Percentiles rank a stretch among this genome's conserved stretches.
Conservation (phyloP, 1,140 invertebrate genomes). For the Drosophila equinoxialis region DNA sequence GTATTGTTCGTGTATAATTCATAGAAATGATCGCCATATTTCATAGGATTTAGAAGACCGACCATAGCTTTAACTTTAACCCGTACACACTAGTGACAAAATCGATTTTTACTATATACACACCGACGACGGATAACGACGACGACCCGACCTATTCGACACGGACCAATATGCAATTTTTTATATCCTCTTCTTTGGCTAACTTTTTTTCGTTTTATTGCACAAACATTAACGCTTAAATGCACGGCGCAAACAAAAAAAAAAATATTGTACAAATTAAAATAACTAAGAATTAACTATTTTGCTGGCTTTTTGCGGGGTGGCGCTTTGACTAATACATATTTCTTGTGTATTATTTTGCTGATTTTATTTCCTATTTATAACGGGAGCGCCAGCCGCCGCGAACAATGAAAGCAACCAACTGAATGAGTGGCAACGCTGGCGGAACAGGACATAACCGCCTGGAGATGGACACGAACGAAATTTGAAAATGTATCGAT, state of each 20-base stretch:
- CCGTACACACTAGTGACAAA: conserved; percentile 27
- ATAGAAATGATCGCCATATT: conserved; percentile 83
- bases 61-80: conserved; percentile 59
- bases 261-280: conserved; percentile 33
- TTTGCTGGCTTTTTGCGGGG: conserved; percentile 28
- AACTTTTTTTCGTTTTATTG: conserved; percentile 50
- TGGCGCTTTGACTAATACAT: conserved; percentile 22
- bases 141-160: conserved; percentile 3
- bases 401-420: conserved; percentile 7
- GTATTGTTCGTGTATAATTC: conserved; percentile 80
- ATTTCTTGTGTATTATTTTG: conserved; percentile 26
- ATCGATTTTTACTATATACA: conserved; percentile 67
- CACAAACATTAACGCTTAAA: conserved; percentile 40
- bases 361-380: conserved; percentile 28
- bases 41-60: conserved; percentile 78
- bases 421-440: conserved; percentile 10
- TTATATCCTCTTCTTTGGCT: conserved; percentile 31
- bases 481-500: not conserved
- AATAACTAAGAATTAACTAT: conserved; percentile 75
- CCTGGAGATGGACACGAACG: not conserved
- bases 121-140: conserved; percentile 13
- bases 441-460: not conserved
- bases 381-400: not conserved
- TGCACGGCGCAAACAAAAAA: conserved; percentile 14
- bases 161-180: not conserved